A percentile compares a stretch with the other conserved stretches of the same genome.
Evolutionary conservation across 2,113 vertebrate species (phyloP).

Genomic region (Nothocercus julius): DNA sequence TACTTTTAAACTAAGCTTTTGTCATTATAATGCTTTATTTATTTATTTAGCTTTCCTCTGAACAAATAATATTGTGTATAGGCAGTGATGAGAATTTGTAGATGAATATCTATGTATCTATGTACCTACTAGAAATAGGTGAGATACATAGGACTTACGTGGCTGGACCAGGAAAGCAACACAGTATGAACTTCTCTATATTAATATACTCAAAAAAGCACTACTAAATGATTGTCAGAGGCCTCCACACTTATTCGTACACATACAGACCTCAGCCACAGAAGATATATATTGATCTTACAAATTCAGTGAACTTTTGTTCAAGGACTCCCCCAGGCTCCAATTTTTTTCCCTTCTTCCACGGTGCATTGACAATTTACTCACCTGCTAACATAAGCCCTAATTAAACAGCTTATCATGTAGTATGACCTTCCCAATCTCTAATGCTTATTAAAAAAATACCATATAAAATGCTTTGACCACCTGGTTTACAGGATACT

Average conservation of each 20-base stretch:
- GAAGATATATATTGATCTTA: neutral
- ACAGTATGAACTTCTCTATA: neutral
- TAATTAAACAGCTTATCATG: neutral
- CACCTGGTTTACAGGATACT: constrained; percentile 41
- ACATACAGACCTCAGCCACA: neutral
- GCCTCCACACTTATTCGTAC: neutral
- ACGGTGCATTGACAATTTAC: neutral
- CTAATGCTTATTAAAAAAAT: neutral
- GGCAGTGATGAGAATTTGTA: neutral
- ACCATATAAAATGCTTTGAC: constrained; percentile 12
- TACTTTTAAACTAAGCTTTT: constrained; percentile 56
- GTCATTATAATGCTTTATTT: constrained; percentile 29
- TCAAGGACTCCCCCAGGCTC: neutral
- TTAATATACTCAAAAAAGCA: no score
- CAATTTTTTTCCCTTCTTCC: neutral
- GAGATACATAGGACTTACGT: neutral
- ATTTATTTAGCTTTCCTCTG: neutral
- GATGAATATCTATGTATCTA: neutral
- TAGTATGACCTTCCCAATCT: neutral
- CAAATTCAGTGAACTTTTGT: neutral
- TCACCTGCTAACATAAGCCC: neutral
- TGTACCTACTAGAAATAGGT: neutral
- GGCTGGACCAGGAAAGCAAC: neutral
- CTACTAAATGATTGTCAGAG: neutral
- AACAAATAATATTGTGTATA: neutral